Evolutionary conservation across 2,888 invertebrate genomes (phyloP), one percentile per base, ranked within the genome.

Genomic region (Anarsia innoxiella): DNA sequence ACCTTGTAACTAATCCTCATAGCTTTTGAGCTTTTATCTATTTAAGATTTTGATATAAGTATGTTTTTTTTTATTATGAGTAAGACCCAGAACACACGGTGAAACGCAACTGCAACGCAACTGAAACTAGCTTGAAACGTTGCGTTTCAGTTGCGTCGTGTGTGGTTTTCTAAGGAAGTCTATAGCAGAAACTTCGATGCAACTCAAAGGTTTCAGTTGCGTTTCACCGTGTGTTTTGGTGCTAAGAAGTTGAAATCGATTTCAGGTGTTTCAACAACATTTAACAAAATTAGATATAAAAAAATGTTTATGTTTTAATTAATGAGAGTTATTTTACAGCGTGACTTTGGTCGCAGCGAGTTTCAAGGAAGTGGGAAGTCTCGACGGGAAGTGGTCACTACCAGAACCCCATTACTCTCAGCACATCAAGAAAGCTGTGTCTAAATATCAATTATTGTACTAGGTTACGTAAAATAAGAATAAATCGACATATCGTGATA

Each of bases 371-470:
- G 72, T 35, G 47, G 79, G 54, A 59, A 71, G 66, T 57, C 86
- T 44, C 77, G 76, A 45, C 59, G 83, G 51, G 83, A 88, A 67
- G 89, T 91, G 6, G 91, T 91, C 26, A 91, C 91, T 0, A 90
- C 90, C 8, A 78, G 90, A 60, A 90, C 90, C 9, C 91, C 91
- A 1, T 73, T 91, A 12, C 84, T 90, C 63, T 89, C 89, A 30
- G 89, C 73, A 4, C 82, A 82, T 45, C 90, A 91, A 75, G 91
- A 91, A 62, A 91, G 90, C 63, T 90, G 90, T 66, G 91, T 91
- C 47, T 80, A 35, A 28, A 28, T 12, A 28, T 12, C 12, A 10
- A n/a, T 35, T 19, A 16, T 12, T 19, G n/a, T n/a, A n/a, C n/a
- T n/a, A n/a, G n/a, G n/a, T n/a, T n/a, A n/a, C n/a, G n/a, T n/a